phyloP scores from a whole-genome alignment of 2,113 vertebrate species.

The Hoplias malabaricus region DNA sequence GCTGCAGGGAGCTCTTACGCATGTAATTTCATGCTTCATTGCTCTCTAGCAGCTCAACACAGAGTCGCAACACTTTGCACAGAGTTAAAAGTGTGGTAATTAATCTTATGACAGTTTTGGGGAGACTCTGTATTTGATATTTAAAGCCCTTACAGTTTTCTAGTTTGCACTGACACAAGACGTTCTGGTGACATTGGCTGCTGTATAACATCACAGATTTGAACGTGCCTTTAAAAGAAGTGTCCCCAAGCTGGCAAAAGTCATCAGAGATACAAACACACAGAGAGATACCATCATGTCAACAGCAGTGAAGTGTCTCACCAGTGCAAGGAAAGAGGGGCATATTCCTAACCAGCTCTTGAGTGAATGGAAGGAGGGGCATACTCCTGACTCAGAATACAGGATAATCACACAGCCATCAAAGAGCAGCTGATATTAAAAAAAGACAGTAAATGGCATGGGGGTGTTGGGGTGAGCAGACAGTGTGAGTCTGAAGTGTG shows the following conservation, averaged over 20 bases:
- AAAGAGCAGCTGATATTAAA: conserved; percentile 21
- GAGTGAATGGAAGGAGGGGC: background rate
- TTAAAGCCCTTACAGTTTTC: too few relatives aligned
- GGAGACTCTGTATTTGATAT: too few relatives aligned
- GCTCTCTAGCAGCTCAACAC: too few relatives aligned
- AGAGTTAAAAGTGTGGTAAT: too few relatives aligned
- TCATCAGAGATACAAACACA: background rate
- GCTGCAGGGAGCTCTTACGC: too few relatives aligned
- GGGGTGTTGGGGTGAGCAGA: background rate
- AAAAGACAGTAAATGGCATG: conserved; percentile 28
- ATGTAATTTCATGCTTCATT: too few relatives aligned
- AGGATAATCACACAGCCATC: conserved; percentile 51
- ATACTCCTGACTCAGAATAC: conserved; percentile 35
- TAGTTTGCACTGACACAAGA: too few relatives aligned
- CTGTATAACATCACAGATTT: background rate
- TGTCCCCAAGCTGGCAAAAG: background rate
- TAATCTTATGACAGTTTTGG: too few relatives aligned
- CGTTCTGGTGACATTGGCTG: background rate
- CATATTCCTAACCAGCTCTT: conserved; percentile 4
- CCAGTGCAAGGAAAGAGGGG: background rate
- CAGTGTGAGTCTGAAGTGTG: conserved; percentile 54
- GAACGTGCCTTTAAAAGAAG: background rate
- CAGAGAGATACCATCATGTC: background rate
- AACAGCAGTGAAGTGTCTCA: background rate
- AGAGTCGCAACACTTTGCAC: too few relatives aligned